A percentile compares a stretch with the other conserved stretches of the same genome.
Evolutionary conservation across 2,888 invertebrate genomes (phyloP).

Genomic region (Phymatocera aterrima): DNA sequence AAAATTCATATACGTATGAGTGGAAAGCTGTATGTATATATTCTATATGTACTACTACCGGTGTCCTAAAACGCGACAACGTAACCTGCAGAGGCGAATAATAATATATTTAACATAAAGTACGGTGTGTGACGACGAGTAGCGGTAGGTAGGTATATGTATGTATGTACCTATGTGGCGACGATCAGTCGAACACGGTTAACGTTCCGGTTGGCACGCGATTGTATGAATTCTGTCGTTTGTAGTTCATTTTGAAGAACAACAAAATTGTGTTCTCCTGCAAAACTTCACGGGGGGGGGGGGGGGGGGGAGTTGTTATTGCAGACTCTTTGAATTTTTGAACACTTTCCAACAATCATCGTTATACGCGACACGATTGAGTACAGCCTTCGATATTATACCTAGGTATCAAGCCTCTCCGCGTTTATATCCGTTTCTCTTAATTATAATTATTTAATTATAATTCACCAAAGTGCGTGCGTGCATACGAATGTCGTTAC

Average conservation of each 20-base stretch:
- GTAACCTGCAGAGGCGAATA: too few species aligned
- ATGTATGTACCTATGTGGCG: not conserved
- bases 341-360: not conserved
- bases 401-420: not conserved
- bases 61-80: not conserved
- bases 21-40: too few species aligned
- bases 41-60: too few species aligned
- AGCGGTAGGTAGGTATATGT: not conserved
- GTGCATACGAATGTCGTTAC: not conserved
- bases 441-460: slow-evolving; percentile 34
- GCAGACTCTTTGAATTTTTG: too few species aligned
- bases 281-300: too few species aligned
- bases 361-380: too few species aligned
- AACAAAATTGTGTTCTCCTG: too few species aligned
- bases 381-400: too few species aligned
- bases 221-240: not conserved
- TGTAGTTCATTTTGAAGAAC: not conserved
- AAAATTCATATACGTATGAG: too few species aligned
- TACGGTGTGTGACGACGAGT: not conserved
- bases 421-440: not conserved
- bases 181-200: not conserved
- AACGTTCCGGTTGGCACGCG: not conserved
- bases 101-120: not conserved
- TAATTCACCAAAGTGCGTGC: slow-evolving; percentile 29
- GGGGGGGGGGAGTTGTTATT: too few species aligned